Conservation (phyloP, 2,888 invertebrate genomes). For the Drosophila maculinotata region DNA sequence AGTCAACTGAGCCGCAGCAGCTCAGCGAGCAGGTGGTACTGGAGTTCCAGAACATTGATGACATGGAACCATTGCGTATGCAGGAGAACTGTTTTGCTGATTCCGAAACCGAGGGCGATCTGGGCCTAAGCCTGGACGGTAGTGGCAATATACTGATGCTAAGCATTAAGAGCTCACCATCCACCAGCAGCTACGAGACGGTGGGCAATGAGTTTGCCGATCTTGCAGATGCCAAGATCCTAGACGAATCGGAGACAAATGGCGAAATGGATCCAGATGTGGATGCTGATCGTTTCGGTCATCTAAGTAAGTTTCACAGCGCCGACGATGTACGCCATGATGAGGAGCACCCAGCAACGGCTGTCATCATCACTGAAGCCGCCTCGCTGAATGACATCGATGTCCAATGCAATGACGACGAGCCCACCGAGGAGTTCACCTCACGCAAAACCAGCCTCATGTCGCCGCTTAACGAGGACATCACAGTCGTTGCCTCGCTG, state of each 20-base stretch:
- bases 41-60: constrained; percentile 76
- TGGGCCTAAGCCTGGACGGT: constrained; percentile 58
- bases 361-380: constrained; percentile 91
- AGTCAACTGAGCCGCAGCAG: constrained; percentile 50
- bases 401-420: constrained; percentile 82
- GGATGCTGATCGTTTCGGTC: constrained; percentile 49
- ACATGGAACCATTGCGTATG: constrained; percentile 72
- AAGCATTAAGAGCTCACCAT: constrained; percentile 84
- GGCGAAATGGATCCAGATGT: constrained; percentile 17
- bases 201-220: constrained; percentile 85
- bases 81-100: constrained; percentile 82
- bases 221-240: constrained; percentile 57
- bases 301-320: constrained; percentile 83
- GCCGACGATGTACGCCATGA: constrained; percentile 84
- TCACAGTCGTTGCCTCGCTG: constrained; percentile 83
- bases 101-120: constrained; percentile 63
- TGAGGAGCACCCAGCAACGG: constrained; percentile 86
- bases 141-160: constrained; percentile 67
- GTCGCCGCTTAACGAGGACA: constrained; percentile 89
- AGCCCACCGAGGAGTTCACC: constrained; percentile 87
- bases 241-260: constrained; percentile 34
- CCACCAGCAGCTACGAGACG: constrained; percentile 85
- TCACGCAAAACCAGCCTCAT: constrained; percentile 86
- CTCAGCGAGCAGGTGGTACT: constrained; percentile 58
- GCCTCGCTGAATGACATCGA: constrained; percentile 88